These are phyloP conservation scores for Phania funesta DNA, from an alignment of 2,888 invertebrate genomes.

Conservation along the genomic window DNA sequence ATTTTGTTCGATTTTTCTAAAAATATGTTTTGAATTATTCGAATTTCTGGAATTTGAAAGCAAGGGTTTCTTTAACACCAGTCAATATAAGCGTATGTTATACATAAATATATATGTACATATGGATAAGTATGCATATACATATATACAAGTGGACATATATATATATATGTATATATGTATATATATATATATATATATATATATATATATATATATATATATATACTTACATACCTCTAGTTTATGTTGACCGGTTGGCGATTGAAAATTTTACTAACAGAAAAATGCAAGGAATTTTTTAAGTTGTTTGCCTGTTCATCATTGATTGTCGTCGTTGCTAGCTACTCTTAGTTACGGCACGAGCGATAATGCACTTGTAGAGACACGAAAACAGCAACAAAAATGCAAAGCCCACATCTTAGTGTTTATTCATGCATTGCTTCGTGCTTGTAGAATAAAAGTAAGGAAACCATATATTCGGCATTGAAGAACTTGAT, in stretches of 20 bases:
- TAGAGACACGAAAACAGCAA: slow-evolving; percentile 1
- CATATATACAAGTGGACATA: too few species aligned
- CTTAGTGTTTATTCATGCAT: slow-evolving; percentile 7
- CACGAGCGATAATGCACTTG: slow-evolving; percentile 65
- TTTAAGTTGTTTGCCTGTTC: slow-evolving; percentile 25
- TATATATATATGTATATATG: too few species aligned
- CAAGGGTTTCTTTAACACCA: too few species aligned
- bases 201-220: too few species aligned
- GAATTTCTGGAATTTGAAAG: too few species aligned
- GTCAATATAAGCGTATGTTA: too few species aligned
- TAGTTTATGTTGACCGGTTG: slow-evolving; percentile 26
- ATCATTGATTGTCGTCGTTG: slow-evolving; percentile 46
- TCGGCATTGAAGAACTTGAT: neutral
- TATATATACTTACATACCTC: neutral
- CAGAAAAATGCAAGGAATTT: slow-evolving; percentile 56
- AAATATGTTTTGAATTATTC: too few species aligned
- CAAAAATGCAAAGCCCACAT: neutral
- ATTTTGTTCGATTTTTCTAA: too few species aligned
- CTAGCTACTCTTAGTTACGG: slow-evolving; percentile 59
- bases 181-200: too few species aligned
- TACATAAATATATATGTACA: too few species aligned
- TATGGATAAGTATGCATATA: too few species aligned
- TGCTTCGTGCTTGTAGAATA: too few species aligned
- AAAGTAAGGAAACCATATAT: neutral
- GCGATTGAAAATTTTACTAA: slow-evolving; percentile 1